A percentile compares a stretch with the other conserved stretches of the same genome.
phyloP scores from a whole-genome alignment of 2,113 vertebrate genomes.

The Varanus salvator region DNA sequence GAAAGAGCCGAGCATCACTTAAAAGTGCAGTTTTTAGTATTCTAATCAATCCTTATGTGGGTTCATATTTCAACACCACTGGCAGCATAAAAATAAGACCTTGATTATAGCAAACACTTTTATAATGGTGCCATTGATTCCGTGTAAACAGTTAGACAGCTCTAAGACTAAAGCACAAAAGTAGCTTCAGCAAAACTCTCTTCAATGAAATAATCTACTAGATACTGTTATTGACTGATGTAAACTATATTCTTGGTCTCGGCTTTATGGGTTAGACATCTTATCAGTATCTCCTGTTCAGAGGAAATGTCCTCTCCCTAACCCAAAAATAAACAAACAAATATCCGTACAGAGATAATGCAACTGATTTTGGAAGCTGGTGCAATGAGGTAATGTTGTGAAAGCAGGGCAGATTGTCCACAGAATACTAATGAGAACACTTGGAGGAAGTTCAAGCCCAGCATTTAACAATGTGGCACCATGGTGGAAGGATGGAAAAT shows the following conservation, averaged over 20 bases:
- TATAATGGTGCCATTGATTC: constrained; percentile 67
- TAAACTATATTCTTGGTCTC: constrained; percentile 43
- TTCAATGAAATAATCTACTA: constrained; percentile 50
- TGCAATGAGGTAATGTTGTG: constrained; percentile 67
- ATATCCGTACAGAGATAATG: constrained; percentile 57
- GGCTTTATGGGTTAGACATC: constrained; percentile 47
- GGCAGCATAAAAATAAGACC: constrained; percentile 53
- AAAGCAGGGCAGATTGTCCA: constrained; percentile 61
- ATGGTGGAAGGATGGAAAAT: constrained; percentile 56
- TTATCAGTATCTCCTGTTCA: constrained; percentile 65
- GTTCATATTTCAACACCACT: constrained; percentile 59
- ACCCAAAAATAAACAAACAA: too few species aligned
- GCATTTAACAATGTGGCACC: constrained; percentile 62
- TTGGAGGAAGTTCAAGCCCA: constrained; percentile 62
- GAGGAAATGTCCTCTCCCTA: constrained; percentile 59
- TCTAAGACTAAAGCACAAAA: constrained; percentile 26
- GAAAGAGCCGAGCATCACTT: too few species aligned
- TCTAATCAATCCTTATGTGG: constrained; percentile 38
- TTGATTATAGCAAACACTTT: constrained; percentile 60
- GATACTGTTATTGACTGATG: constrained; percentile 47
- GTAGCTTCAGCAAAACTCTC: constrained; percentile 36
- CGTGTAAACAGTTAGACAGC: constrained; percentile 44
- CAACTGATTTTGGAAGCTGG: constrained; percentile 59
- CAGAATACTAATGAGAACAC: constrained; percentile 52
- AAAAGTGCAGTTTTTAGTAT: constrained; percentile 3